Conservation (phyloP, 2,113 vertebrate species). For the Pampusana beccarii region DNA sequence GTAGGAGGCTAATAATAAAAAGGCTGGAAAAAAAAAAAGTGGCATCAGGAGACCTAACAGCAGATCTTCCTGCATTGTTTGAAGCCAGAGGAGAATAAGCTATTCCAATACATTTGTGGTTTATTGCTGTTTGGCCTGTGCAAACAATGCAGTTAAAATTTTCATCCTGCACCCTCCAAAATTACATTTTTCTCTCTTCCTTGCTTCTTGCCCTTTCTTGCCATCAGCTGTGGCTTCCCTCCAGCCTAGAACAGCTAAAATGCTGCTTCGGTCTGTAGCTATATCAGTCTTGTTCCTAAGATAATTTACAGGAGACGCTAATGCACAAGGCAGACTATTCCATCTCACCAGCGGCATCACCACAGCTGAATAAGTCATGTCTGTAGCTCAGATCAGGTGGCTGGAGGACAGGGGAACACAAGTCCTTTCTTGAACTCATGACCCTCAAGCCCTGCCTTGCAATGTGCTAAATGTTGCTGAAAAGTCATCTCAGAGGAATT, state of each 20-base stretch:
- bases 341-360: slow-evolving; percentile 5
- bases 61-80: not conserved
- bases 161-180: not conserved
- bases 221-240: not conserved
- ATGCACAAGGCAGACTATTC: not conserved
- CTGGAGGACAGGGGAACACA: slow-evolving; percentile 9
- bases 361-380: not conserved
- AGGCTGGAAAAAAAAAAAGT: not conserved
- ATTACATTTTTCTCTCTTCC: not conserved
- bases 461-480: slow-evolving; percentile 8
- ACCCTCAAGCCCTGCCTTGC: not conserved
- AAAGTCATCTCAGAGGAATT: slow-evolving; percentile 46
- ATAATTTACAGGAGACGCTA: slow-evolving; percentile 18
- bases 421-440: slow-evolving; percentile 34
- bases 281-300: not conserved
- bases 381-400: slow-evolving; percentile 19
- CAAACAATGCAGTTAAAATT: slow-evolving; percentile 15
- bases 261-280: not conserved
- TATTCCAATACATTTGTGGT: not conserved
- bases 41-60: not conserved
- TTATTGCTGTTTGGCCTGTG: not conserved
- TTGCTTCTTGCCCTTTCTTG: not conserved
- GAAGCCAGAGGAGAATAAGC: not conserved
- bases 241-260: slow-evolving; percentile 8
- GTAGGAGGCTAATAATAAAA: slow-evolving; percentile 54